Evolutionary conservation across 2,113 vertebrate species (phyloP).

Genomic region (Gymnorhina tibicen): DNA sequence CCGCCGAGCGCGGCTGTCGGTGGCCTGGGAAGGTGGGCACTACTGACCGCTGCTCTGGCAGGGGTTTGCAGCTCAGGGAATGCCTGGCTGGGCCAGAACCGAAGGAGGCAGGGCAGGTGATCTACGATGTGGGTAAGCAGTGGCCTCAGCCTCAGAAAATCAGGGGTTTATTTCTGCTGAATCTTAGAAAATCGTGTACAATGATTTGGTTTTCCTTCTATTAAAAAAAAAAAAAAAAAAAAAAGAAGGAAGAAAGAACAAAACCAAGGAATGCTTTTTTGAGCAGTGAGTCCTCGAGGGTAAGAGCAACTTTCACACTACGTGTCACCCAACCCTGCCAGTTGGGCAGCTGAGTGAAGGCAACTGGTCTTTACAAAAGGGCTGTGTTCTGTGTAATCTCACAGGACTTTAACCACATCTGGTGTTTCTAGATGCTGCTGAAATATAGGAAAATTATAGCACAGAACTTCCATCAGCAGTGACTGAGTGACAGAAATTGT

Average conservation of each 20-base stretch:
- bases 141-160: neutral
- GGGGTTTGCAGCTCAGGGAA: neutral
- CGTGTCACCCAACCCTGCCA: neutral
- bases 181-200: neutral
- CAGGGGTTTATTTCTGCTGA: neutral
- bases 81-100: accelerated
- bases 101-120: neutral
- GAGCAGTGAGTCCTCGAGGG: neutral
- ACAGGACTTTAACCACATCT: neutral
- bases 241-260: accelerated
- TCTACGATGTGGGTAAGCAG: neutral
- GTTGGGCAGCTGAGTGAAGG: neutral
- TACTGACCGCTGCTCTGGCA: accelerated
- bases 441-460: neutral
- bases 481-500: neutral
- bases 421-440: conserved; percentile 18
- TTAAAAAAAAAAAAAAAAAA: neutral
- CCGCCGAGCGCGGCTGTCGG: accelerated
- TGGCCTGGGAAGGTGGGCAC: neutral
- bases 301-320: neutral
- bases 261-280: neutral
- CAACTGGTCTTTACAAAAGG: neutral
- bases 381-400: neutral
- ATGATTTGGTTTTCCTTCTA: neutral
- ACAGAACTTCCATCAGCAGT: neutral